Conservation (phyloP, 2,888 invertebrate species). For the Plebejus argus region DNA sequence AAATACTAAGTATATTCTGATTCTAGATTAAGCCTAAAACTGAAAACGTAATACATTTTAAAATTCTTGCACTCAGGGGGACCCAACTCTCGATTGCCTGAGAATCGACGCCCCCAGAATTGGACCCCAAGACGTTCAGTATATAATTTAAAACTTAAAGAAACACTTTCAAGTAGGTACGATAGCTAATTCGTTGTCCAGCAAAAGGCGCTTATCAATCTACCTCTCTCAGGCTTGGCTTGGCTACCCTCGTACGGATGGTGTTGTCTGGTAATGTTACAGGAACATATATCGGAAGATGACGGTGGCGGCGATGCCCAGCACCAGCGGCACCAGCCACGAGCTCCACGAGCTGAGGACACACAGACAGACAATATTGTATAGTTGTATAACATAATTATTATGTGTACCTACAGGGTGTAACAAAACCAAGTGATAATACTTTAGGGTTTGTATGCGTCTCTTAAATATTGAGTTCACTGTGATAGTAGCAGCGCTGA, state of each 20-base stretch:
- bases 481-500: too few species aligned
- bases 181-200: background rate
- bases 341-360: conserved; percentile 74
- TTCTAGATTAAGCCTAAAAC: too few species aligned
- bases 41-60: too few species aligned
- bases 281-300: conserved; percentile 85
- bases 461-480: too few species aligned
- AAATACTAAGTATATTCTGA: background rate
- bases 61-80: background rate
- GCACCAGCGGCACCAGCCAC: conserved; percentile 85
- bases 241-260: background rate
- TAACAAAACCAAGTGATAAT: too few species aligned
- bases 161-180: background rate
- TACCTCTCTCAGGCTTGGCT: background rate
- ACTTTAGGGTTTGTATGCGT: too few species aligned
- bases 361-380: conserved; percentile 30
- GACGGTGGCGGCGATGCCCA: conserved; percentile 85
- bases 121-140: background rate
- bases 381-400: background rate
- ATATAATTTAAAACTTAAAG: background rate
- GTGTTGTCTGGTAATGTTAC: conserved; percentile 47
- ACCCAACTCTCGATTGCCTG: background rate
- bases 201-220: background rate
- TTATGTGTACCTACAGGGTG: too few species aligned
- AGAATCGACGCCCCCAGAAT: background rate